Percentiles rank a stretch among this genome's conserved stretches.
Evolutionary conservation across 2,797 vertebrate species (phyloP).

Genomic region (Poeciliopsis gracilis): DNA sequence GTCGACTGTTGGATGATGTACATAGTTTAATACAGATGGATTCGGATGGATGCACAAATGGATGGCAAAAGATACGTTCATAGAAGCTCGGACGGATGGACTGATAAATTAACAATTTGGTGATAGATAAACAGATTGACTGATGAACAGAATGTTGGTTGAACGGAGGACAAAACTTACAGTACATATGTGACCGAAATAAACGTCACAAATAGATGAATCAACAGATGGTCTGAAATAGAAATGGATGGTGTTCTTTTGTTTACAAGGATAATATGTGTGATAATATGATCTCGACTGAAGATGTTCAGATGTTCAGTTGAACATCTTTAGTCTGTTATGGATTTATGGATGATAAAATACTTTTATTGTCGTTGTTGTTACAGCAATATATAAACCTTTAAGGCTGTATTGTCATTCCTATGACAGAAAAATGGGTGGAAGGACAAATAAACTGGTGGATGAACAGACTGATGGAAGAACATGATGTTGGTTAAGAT

Average conservation of each 20-base stretch:
- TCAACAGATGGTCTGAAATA: neutral
- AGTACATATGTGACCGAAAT: neutral
- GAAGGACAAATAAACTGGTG: neutral
- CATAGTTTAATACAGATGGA: neutral
- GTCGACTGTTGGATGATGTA: neutral
- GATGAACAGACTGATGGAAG: neutral
- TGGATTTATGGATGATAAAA: neutral
- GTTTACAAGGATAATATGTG: neutral
- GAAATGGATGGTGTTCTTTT: neutral
- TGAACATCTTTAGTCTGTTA: neutral
- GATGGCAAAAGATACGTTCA: neutral
- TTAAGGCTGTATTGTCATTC: neutral
- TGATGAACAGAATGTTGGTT: neutral
- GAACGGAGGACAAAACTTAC: neutral
- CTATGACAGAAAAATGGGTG: neutral
- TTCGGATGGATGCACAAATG: neutral
- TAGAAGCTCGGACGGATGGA: neutral
- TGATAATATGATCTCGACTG: neutral
- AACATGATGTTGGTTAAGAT: neutral
- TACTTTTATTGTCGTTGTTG: neutral
- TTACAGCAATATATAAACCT: neutral
- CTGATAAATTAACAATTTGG: too few species aligned
- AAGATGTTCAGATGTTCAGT: neutral
- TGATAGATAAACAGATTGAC: neutral
- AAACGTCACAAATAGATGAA: neutral